Evolutionary conservation across 2,113 vertebrate genomes (phyloP).

Genomic region (Syngnathoides biaculeatus): DNA sequence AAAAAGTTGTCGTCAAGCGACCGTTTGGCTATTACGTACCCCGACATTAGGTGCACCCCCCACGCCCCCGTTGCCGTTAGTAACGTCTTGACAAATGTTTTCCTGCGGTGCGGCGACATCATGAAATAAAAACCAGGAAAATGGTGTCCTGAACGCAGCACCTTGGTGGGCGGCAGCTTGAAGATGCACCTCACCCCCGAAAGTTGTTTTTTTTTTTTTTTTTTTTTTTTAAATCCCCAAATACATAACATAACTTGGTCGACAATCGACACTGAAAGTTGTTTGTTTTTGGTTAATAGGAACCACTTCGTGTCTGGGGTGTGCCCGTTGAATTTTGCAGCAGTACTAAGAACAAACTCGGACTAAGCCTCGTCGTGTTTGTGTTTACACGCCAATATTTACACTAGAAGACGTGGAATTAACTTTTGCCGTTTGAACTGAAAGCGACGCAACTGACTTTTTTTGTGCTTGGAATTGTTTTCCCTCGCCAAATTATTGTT

Average conservation of each 20-base stretch:
- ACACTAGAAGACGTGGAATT: not conserved
- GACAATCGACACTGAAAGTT: not conserved
- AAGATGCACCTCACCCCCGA: not conserved
- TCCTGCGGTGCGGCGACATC: not conserved
- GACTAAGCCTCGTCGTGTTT: too few species aligned
- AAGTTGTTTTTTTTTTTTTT: constrained; percentile 3
- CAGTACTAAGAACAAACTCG: not conserved
- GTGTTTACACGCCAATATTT: constrained; percentile 14
- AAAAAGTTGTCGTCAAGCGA: constrained; percentile 35
- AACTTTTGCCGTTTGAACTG: not conserved
- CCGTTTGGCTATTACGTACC: constrained; percentile 6
- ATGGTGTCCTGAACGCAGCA: not conserved
- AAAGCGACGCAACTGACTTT: too few species aligned
- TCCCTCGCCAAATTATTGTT: too few species aligned
- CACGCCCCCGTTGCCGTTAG: not conserved
- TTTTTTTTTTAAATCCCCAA: too few species aligned
- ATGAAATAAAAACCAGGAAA: not conserved
- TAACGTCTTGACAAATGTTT: not conserved
- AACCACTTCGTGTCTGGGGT: rapidly evolving
- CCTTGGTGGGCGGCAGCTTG: constrained; percentile 1
- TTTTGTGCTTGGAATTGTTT: too few species aligned
- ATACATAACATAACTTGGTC: not conserved
- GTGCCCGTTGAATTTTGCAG: rapidly evolving
- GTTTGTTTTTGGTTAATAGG: rapidly evolving
- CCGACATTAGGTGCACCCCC: not conserved